These are phyloP conservation scores for Xiphorhynchus erythropygius DNA, from an alignment of 2,797 vertebrate species.

Conservation along the genomic window DNA sequence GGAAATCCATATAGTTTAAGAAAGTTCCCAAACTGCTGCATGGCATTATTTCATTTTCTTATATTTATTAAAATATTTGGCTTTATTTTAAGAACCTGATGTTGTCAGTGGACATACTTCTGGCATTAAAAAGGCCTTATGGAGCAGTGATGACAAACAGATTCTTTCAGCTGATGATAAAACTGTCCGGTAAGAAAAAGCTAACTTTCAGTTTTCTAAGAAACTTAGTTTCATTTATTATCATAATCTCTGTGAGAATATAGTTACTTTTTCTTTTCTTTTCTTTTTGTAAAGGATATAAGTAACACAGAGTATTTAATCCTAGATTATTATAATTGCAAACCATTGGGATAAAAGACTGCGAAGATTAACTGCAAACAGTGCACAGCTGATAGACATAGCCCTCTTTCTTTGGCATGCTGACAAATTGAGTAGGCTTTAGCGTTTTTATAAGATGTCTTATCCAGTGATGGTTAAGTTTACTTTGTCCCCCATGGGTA, in stretches of 20 bases:
- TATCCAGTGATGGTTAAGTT: neutral
- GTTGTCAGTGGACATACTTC: slow-evolving; percentile 92
- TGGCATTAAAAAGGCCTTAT: slow-evolving; percentile 95
- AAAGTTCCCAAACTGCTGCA: neutral
- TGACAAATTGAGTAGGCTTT: neutral
- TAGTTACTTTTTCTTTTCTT: rapidly evolving
- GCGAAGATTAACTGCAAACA: neutral
- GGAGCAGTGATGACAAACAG: slow-evolving; percentile 93
- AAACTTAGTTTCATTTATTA: neutral
- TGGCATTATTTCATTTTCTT: neutral
- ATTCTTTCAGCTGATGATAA: slow-evolving; percentile 97
- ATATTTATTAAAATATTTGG: neutral
- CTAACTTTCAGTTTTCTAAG: neutral
- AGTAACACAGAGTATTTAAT: neutral
- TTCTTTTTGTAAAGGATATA: neutral
- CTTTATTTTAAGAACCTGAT: slow-evolving; percentile 83
- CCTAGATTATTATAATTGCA: neutral
- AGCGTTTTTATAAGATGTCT: neutral
- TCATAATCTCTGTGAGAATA: neutral
- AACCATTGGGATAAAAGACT: neutral
- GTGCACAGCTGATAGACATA: neutral
- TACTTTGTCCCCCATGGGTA: neutral
- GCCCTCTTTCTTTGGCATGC: neutral
- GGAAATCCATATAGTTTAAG: neutral
- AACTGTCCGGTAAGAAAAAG: slow-evolving; percentile 88